Base-by-base conservation (phyloP, 2,888 invertebrate species). In the Habrosyne pyritoides region DNA sequence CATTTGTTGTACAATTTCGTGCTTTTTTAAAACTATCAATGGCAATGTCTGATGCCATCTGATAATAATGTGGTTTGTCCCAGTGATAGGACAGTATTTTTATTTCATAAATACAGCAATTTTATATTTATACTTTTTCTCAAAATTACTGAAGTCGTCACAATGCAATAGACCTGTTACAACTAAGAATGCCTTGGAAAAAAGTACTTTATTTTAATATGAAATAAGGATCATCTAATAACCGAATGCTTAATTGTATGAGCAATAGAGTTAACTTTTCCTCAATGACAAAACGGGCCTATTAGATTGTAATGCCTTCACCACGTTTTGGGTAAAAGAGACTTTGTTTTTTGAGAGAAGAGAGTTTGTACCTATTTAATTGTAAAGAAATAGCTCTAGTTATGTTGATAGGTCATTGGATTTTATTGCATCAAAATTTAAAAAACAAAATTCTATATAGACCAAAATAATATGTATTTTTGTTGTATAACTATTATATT, bases 41-140 rank as follows among this genome's bases (percentile, higher is more conserved):
- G 4, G 33, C 4, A 28, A 28, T 24, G 12, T 36, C 2, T n/a
- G 42, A 18, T 42, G 18, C 42, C 18, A 18, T 42, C 42, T 18
- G 8, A 8, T 42, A n/a, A n/a, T n/a, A n/a, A 8, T 36, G 14
- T 42, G 42, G 42, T 42, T 14, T 42, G 42, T 42, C 42, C 42
- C 46, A 50, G 49, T 42, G 50, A 53, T 33, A 24, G 8, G 42
- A 50, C n/a, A 42, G 42, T 42, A 42, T 42, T 42, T 36, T 65
- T 55, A 67, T 64, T 71, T 67, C 64, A 62, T 71, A 71, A 64
- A 61, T 72, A 73, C 79, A 82, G 82, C 79, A 81, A 71, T 74
- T 51, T 47, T 42, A 55, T 47, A n/a, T 33, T 46, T 53, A 57
- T 56, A 7, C 36, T 36, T 36, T 14, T 14, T 5, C 36, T 36